Conservation (phyloP, 2,797 vertebrate genomes). For the Pseudochaenichthys georgianus region DNA sequence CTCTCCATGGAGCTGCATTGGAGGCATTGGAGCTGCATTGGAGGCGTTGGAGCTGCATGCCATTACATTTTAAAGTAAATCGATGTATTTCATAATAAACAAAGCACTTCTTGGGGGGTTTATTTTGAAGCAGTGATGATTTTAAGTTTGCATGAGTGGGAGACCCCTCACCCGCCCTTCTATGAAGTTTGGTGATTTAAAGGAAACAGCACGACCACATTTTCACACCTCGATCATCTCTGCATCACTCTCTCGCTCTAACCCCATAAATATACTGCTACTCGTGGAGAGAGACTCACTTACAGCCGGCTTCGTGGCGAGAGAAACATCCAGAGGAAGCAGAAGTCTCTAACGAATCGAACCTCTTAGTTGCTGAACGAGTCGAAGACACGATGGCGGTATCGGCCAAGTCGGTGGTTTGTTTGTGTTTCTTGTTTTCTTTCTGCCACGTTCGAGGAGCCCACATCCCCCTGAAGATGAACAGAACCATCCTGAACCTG, state of each 20-base stretch:
- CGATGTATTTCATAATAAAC: too few relatives aligned
- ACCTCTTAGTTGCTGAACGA: too few relatives aligned
- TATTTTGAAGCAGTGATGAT: too few relatives aligned
- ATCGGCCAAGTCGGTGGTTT: slow-evolving; percentile 26
- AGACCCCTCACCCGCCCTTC: slow-evolving; percentile 73
- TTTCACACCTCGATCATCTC: slow-evolving; percentile 78
- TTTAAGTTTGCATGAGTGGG: slow-evolving; percentile 31
- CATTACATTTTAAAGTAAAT: too few relatives aligned
- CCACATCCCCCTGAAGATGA: slow-evolving; percentile 38
- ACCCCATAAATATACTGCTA: too few relatives aligned
- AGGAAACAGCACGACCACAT: slow-evolving; percentile 79
- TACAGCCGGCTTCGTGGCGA: slow-evolving; percentile 36
- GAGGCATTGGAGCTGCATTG: too few relatives aligned
- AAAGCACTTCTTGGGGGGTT: too few relatives aligned
- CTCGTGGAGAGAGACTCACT: slow-evolving; percentile 28
- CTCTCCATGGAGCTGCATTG: too few relatives aligned
- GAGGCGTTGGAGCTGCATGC: too few relatives aligned
- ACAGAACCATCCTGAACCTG: slow-evolving; percentile 67
- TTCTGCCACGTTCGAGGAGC: slow-evolving; percentile 43
- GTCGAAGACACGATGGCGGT: slow-evolving; percentile 18
- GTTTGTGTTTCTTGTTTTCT: slow-evolving; percentile 45
- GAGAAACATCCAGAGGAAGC: background rate
- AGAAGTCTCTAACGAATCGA: too few relatives aligned
- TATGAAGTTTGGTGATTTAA: slow-evolving; percentile 79
- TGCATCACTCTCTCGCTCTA: slow-evolving; percentile 38